Percentiles rank a stretch among this genome's conserved stretches.
Evolutionary conservation across 2,797 vertebrate genomes (phyloP).

Genomic region (Thripadectes ignobilis): DNA sequence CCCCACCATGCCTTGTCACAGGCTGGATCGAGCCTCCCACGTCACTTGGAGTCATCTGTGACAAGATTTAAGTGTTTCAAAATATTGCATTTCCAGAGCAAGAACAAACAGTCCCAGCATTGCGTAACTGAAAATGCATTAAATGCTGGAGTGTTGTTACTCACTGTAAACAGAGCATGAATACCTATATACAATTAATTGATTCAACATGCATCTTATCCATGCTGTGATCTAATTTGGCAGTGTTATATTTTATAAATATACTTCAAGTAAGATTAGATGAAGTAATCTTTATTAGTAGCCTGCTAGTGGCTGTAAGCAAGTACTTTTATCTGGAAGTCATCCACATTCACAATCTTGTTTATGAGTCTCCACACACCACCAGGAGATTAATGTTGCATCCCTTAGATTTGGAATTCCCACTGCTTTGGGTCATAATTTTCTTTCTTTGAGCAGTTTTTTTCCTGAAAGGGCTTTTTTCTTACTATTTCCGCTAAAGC

Average conservation of each 20-base stretch:
- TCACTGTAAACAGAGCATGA: conserved; percentile 51
- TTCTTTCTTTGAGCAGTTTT: neutral
- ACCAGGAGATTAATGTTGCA: conserved; percentile 42
- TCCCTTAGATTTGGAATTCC: conserved; percentile 26
- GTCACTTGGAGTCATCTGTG: conserved; percentile 40
- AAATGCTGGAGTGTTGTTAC: conserved; percentile 38
- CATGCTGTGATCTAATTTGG: conserved; percentile 36
- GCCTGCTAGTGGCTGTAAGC: conserved; percentile 38
- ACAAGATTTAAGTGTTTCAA: conserved; percentile 69
- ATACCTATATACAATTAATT: conserved; percentile 63
- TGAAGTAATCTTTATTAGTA: conserved; percentile 65
- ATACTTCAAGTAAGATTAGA: conserved; percentile 59
- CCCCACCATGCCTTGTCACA: neutral
- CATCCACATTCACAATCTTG: conserved; percentile 42
- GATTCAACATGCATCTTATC: conserved; percentile 51
- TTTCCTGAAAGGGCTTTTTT: neutral
- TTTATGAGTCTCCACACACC: conserved; percentile 56
- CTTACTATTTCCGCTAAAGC: neutral
- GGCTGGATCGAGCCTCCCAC: conserved; percentile 34
- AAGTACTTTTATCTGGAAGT: conserved; percentile 63
- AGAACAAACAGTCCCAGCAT: conserved; percentile 58
- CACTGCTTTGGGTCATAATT: conserved; percentile 51
- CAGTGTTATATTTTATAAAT: conserved; percentile 57
- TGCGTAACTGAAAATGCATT: conserved; percentile 55
- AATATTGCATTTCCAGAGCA: conserved; percentile 59